Evolutionary conservation across 2,113 vertebrate species (phyloP).

Genomic region (Thunnus maccoyii): DNA sequence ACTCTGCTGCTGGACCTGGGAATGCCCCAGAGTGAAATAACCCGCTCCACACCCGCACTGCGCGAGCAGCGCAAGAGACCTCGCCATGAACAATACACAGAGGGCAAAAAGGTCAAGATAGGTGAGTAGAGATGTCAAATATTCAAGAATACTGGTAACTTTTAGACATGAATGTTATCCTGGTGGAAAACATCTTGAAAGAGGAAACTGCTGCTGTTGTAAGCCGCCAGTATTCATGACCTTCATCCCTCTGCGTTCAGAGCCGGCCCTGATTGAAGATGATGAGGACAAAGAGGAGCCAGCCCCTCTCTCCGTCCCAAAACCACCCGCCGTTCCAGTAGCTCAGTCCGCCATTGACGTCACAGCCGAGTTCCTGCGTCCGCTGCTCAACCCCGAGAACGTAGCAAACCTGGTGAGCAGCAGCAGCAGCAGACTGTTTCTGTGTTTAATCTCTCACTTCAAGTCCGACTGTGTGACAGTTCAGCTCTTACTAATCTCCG

Average conservation of each 20-base stretch:
- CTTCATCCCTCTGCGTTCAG: conserved; percentile 68
- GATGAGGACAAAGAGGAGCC: conserved; percentile 96
- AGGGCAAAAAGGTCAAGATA: conserved; percentile 93
- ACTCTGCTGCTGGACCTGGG: conserved; percentile 95
- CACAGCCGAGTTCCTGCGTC: conserved; percentile 92
- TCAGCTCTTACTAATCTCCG: neutral
- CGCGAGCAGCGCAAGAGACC: conserved; percentile 89
- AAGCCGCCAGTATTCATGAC: neutral
- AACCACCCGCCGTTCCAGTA: conserved; percentile 79
- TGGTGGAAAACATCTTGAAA: neutral
- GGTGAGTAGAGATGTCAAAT: conserved; percentile 81
- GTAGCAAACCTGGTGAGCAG: conserved; percentile 92
- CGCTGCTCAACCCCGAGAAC: conserved; percentile 89
- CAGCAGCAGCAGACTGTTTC: accelerated
- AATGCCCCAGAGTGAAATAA: conserved; percentile 91
- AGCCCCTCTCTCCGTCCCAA: conserved; percentile 67
- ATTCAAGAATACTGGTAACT: too few relatives aligned
- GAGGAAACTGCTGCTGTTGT: neutral
- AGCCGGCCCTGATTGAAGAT: conserved; percentile 89
- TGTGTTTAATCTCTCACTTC: neutral
- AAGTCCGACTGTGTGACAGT: neutral
- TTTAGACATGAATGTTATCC: too few relatives aligned
- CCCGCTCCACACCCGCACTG: conserved; percentile 87
- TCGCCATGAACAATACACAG: conserved; percentile 87
- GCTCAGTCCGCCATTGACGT: conserved; percentile 92